phyloP scores from a whole-genome alignment of 1,140 invertebrate genomes.

The Lepidurus apus region DNA sequence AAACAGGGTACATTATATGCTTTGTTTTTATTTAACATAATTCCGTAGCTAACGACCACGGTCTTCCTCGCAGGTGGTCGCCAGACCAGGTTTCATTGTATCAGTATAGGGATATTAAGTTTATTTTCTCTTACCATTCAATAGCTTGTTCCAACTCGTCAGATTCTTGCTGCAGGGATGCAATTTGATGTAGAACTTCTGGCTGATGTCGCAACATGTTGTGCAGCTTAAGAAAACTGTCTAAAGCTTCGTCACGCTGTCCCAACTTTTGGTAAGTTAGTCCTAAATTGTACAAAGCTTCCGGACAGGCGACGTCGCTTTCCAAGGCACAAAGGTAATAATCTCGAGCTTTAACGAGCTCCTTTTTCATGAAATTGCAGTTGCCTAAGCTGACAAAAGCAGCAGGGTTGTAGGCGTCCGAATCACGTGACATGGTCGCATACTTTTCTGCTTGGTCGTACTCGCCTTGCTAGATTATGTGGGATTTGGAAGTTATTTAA shows the following conservation, averaged over 20 bases:
- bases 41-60: too few relatives aligned
- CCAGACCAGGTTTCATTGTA: too few relatives aligned
- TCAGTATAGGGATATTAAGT: too few relatives aligned
- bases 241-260: constrained; percentile 66
- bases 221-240: constrained; percentile 76
- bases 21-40: too few relatives aligned
- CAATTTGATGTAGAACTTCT: constrained; percentile 80
- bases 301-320: constrained; percentile 75
- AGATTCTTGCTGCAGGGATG: constrained; percentile 68
- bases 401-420: constrained; percentile 72
- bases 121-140: constrained; percentile 52
- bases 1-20: too few relatives aligned
- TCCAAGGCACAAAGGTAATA: constrained; percentile 71
- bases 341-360: constrained; percentile 67
- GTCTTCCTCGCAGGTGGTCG: too few relatives aligned
- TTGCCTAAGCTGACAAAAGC: constrained; percentile 87
- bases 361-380: constrained; percentile 64
- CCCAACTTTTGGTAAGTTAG: constrained; percentile 65
- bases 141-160: constrained; percentile 70
- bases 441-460: constrained; percentile 76
- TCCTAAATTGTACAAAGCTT: constrained; percentile 86
- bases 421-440: constrained; percentile 65
- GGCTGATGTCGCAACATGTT: constrained; percentile 70
- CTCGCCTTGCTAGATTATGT: constrained; percentile 65
- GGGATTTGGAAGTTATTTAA: constrained; percentile 30